Evolutionary conservation across 2,113 vertebrate genomes (phyloP).

Genomic region (Labrus mixtus): DNA sequence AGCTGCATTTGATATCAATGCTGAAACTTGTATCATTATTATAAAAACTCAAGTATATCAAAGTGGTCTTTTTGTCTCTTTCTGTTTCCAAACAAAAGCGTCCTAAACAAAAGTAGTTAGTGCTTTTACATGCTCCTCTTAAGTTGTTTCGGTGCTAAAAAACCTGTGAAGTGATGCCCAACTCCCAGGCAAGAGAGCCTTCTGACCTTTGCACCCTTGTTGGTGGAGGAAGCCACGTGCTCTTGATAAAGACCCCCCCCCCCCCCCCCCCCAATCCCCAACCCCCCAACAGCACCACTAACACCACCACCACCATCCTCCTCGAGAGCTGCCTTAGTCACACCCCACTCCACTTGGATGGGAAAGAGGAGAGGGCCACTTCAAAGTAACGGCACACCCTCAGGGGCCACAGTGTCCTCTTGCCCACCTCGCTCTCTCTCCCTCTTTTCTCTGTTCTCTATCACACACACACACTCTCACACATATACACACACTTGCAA

Average conservation of each 20-base stretch:
- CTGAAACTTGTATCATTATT: too few relatives aligned
- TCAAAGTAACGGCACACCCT: slow-evolving; percentile 84
- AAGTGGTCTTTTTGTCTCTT: background rate
- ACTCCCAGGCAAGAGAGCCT: slow-evolving; percentile 62
- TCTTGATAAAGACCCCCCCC: slow-evolving; percentile 92
- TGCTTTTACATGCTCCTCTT: slow-evolving; percentile 1
- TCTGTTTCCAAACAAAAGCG: background rate
- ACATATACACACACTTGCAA: slow-evolving; percentile 43
- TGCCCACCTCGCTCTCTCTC: slow-evolving; percentile 76
- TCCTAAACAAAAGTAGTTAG: background rate
- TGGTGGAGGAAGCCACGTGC: slow-evolving; percentile 89
- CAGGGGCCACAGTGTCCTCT: slow-evolving; percentile 81
- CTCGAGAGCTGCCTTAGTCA: slow-evolving; percentile 87
- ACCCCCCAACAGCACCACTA: background rate
- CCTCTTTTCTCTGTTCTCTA: slow-evolving; percentile 54
- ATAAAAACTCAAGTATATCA: too few relatives aligned
- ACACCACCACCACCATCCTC: slow-evolving; percentile 44
- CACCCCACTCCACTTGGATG: slow-evolving; percentile 82
- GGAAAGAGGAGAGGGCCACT: slow-evolving; percentile 78
- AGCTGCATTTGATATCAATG: too few relatives aligned
- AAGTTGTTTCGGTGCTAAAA: slow-evolving; percentile 72
- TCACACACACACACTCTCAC: slow-evolving; percentile 44
- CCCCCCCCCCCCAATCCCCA: slow-evolving; percentile 64
- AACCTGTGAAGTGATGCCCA: slow-evolving; percentile 71
- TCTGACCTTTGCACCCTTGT: slow-evolving; percentile 83